phyloP scores from a whole-genome alignment of 2,888 invertebrate genomes.

The Phalera bucephala region DNA sequence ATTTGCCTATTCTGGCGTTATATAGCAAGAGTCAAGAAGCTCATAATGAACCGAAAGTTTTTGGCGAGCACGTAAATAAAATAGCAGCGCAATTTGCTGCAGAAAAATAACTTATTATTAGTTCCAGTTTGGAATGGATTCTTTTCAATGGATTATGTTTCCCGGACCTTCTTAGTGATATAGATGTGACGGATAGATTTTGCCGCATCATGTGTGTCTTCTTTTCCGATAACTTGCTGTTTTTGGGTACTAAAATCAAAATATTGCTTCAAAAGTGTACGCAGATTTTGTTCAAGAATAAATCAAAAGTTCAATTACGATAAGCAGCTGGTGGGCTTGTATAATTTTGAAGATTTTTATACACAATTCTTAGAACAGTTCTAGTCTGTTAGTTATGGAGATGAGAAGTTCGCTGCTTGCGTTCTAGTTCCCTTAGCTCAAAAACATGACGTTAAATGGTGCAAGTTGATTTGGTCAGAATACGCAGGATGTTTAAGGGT shows the following conservation, averaged over 20 bases:
- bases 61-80: conserved; percentile 55
- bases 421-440: conserved; percentile 93
- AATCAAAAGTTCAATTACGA: conserved; percentile 73
- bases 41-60: conserved; percentile 37
- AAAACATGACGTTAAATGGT: conserved; percentile 88
- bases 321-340: conserved; percentile 74
- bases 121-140: conserved; percentile 84
- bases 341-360: conserved; percentile 90
- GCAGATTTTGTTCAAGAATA: conserved; percentile 66
- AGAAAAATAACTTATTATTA: conserved; percentile 71
- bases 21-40: conserved; percentile 79
- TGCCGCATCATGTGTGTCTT: conserved; percentile 86
- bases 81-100: conserved; percentile 46
- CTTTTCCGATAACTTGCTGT: conserved; percentile 85
- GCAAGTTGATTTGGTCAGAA: conserved; percentile 95
- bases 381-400: conserved; percentile 94
- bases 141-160: conserved; percentile 85
- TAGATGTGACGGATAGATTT: conserved; percentile 84
- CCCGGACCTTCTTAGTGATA: conserved; percentile 77
- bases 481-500: conserved; percentile 89
- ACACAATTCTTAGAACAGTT: conserved; percentile 93
- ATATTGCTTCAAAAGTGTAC: conserved; percentile 79
- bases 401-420: conserved; percentile 90
- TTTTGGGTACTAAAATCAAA: conserved; percentile 84
- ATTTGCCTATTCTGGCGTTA: conserved; percentile 85